Evolutionary conservation across 1,140 invertebrate species (phyloP).

Genomic region (Anthonomus grandis): DNA sequence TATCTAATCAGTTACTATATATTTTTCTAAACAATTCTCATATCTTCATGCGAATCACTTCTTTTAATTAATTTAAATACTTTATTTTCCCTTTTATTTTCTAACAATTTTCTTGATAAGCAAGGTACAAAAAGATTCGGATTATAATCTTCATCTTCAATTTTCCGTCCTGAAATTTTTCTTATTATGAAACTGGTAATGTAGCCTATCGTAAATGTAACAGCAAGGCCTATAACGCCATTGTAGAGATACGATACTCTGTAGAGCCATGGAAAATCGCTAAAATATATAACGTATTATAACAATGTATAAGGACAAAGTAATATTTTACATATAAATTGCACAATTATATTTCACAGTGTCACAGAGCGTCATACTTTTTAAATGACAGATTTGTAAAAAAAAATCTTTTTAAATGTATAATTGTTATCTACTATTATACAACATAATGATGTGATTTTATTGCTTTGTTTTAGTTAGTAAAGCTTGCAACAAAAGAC

Average conservation of each 20-base stretch:
- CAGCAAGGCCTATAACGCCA: constrained; percentile 63
- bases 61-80: not conserved
- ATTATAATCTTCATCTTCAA: constrained; percentile 45
- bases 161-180: constrained; percentile 38
- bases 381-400: too few species aligned
- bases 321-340: too few species aligned
- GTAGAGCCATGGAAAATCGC: constrained; percentile 65
- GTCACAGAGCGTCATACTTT: too few species aligned
- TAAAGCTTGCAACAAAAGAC: too few species aligned
- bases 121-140: constrained; percentile 64
- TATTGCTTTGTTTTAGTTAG: too few species aligned
- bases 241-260: constrained; percentile 87
- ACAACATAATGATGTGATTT: too few species aligned
- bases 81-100: constrained; percentile 22
- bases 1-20: too few species aligned
- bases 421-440: too few species aligned
- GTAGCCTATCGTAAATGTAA: constrained; percentile 63
- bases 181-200: constrained; percentile 54
- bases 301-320: too few species aligned
- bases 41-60: not conserved
- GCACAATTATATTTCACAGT: too few species aligned
- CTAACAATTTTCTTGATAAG: constrained; percentile 53
- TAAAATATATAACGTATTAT: constrained; percentile 38
- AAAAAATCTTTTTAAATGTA: too few species aligned
- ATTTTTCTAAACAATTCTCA: too few species aligned